Conservation (phyloP, 2,113 vertebrate species). For the Malurus cyaneus region DNA sequence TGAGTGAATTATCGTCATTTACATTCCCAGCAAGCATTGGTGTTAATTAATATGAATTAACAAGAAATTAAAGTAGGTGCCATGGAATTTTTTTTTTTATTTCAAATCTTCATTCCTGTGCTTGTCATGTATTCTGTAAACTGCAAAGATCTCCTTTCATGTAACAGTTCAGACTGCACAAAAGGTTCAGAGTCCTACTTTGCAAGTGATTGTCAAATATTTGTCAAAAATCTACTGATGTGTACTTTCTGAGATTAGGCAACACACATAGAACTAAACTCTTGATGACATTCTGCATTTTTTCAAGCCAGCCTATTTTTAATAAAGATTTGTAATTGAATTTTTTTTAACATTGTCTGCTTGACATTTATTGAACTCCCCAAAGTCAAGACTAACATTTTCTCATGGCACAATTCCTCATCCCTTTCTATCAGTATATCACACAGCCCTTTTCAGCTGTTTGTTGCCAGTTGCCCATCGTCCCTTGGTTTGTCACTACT, state of each 20-base stretch:
- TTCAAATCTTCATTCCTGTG: neutral
- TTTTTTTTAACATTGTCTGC: neutral
- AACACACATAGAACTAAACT: neutral
- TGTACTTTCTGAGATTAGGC: neutral
- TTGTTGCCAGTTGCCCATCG: neutral
- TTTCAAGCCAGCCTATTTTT: neutral
- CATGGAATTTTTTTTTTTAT: neutral
- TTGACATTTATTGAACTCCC: neutral
- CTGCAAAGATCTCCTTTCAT: neutral
- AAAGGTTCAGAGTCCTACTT: neutral
- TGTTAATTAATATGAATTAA: slow-evolving; percentile 47
- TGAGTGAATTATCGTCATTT: slow-evolving; percentile 42
- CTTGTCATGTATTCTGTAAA: neutral
- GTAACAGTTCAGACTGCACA: neutral
- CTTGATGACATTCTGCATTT: neutral
- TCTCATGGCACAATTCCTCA: neutral
- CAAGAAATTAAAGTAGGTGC: slow-evolving; percentile 19
- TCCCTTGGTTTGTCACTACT: neutral
- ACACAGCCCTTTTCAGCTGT: neutral
- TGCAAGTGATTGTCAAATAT: neutral
- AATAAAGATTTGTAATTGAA: neutral
- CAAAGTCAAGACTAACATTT: neutral
- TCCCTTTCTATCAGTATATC: neutral
- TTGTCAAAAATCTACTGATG: neutral
- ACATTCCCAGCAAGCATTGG: slow-evolving; percentile 12